Evolutionary conservation across 2,797 vertebrate genomes (phyloP).

Genomic region (Tadarida brasiliensis): DNA sequence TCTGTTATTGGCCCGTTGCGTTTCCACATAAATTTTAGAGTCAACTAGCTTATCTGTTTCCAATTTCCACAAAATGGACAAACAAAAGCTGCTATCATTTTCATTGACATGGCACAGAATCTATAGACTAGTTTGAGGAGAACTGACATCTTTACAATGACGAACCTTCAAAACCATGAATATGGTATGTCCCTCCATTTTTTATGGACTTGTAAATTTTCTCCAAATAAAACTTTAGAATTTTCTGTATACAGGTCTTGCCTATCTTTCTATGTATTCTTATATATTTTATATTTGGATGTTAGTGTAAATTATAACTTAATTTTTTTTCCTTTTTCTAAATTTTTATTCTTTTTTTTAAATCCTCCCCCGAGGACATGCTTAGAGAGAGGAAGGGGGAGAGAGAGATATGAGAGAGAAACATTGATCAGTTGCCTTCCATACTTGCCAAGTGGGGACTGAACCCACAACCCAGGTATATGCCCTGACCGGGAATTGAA

Average conservation of each 20-base stretch:
- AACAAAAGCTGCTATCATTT: not conserved
- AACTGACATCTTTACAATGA: not conserved
- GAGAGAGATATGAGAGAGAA: not conserved
- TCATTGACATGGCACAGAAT: not conserved
- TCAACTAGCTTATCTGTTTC: not conserved
- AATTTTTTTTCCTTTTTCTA: not conserved
- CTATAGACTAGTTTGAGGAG: not conserved
- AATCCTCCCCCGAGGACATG: not conserved
- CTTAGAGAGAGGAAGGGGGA: not conserved
- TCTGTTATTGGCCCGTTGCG: not conserved
- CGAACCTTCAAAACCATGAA: slow-evolving; percentile 38
- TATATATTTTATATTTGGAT: slow-evolving; percentile 26
- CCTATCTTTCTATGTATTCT: not conserved
- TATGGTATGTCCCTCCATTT: not conserved
- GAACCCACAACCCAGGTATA: not conserved
- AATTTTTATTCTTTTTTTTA: not conserved
- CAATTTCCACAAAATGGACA: not conserved
- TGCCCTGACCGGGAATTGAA: not conserved
- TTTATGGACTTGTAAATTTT: not conserved
- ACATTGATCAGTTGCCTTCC: not conserved
- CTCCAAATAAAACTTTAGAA: slow-evolving; percentile 18
- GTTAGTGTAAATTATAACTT: not conserved
- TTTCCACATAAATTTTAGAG: not conserved
- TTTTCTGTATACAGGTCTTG: not conserved
- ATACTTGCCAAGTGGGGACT: not conserved